Evolutionary conservation across 2,888 invertebrate species (phyloP).

Genomic region (Chrysolina haemoptera): DNA sequence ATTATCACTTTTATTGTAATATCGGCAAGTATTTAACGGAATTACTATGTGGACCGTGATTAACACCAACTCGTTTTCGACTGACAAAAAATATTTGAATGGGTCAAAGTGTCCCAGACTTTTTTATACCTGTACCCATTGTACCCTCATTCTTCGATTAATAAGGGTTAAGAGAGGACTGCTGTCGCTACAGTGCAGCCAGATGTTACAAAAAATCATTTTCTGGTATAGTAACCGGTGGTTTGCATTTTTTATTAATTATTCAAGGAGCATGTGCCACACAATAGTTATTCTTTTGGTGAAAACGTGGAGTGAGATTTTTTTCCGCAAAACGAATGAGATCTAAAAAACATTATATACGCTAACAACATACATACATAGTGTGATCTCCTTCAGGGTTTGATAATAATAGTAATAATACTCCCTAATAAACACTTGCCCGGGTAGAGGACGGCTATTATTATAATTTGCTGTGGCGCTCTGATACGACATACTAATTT

Average conservation of each 20-base stretch:
- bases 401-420: no score
- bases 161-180: slow-evolving; percentile 57
- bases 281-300: slow-evolving; percentile 28
- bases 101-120: slow-evolving; percentile 53
- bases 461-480: no score
- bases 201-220: slow-evolving; percentile 67
- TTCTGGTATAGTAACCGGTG: slow-evolving; percentile 47
- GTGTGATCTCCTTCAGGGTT: no score
- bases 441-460: no score
- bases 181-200: slow-evolving; percentile 51
- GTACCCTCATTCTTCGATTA: slow-evolving; percentile 65
- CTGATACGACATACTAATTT: no score
- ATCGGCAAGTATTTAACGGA: background rate
- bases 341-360: no score
- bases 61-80: slow-evolving; percentile 39
- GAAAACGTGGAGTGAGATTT: background rate
- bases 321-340: background rate
- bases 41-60: background rate
- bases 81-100: slow-evolving; percentile 60
- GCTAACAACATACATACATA: no score
- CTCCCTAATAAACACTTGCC: no score
- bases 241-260: slow-evolving; percentile 16
- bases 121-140: slow-evolving; percentile 60
- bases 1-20: background rate
- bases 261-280: slow-evolving; percentile 38